These are phyloP conservation scores for Chaetorhynchus papuensis DNA, from an alignment of 2,113 vertebrate species.

Conservation along the genomic window DNA sequence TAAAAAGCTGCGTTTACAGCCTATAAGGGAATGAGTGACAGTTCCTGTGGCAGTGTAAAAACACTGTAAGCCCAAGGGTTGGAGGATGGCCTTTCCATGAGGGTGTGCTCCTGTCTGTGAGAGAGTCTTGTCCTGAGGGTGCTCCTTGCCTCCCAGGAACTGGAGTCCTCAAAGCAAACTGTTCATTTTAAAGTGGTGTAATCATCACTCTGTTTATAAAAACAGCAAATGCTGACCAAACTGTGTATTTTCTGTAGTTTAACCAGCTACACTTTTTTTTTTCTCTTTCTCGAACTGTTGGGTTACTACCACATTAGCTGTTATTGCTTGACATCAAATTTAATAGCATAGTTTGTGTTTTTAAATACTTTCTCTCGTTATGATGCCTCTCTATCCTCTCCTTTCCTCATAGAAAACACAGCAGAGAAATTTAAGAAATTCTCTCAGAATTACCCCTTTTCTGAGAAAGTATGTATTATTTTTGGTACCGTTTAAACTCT, in stretches of 20 bases:
- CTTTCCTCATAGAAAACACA: neutral
- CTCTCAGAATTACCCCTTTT: constrained; percentile 28
- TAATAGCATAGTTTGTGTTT: neutral
- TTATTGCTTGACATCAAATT: neutral
- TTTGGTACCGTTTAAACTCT: constrained; percentile 51
- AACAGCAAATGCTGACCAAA: neutral
- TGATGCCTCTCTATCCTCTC: neutral
- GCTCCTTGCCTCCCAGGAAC: neutral
- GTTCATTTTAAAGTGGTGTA: neutral
- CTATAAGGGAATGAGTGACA: neutral
- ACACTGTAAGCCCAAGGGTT: neutral
- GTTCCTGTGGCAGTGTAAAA: neutral
- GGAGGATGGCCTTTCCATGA: neutral
- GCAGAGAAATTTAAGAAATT: constrained; percentile 53
- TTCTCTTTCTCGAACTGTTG: neutral
- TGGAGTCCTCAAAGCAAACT: neutral
- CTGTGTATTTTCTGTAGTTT: neutral
- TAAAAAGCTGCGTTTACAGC: neutral
- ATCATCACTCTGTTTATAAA: neutral
- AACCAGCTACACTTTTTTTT: neutral
- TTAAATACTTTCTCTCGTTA: neutral
- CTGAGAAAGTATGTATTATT: constrained; percentile 48
- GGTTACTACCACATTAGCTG: neutral
- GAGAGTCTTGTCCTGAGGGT: neutral
- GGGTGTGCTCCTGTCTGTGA: neutral